Evolutionary conservation across 2,113 vertebrate species (phyloP).

Genomic region (Proteles cristata): DNA sequence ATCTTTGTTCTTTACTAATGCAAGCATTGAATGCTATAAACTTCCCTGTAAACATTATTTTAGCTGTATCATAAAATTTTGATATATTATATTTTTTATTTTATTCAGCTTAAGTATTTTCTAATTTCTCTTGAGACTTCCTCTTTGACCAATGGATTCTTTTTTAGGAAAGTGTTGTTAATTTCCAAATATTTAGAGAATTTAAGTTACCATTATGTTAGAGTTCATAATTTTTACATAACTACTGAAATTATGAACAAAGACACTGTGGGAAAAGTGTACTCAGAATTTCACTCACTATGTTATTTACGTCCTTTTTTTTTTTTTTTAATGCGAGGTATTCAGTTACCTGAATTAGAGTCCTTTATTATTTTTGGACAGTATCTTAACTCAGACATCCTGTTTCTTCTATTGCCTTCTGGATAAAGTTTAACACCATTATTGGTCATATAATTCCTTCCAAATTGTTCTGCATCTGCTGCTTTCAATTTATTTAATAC

Average conservation of each 20-base stretch:
- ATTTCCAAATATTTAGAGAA: slow-evolving; percentile 26
- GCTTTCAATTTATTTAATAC: background rate
- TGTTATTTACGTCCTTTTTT: background rate
- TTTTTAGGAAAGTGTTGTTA: background rate
- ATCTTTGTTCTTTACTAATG: background rate
- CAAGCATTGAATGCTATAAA: background rate
- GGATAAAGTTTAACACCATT: background rate
- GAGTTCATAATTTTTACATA: slow-evolving; percentile 8
- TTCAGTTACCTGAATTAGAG: background rate
- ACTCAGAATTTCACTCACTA: background rate
- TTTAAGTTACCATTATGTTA: background rate
- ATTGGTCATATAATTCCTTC: background rate
- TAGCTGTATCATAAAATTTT: background rate
- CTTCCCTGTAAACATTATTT: background rate
- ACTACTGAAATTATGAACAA: slow-evolving; percentile 10
- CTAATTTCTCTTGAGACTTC: slow-evolving; percentile 31
- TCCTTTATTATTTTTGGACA: rapidly evolving
- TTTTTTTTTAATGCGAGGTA: background rate
- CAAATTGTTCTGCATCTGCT: background rate
- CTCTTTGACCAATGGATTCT: background rate
- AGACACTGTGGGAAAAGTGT: background rate
- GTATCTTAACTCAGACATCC: background rate
- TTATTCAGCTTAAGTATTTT: background rate
- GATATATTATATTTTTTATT: background rate
- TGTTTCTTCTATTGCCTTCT: background rate